Percentiles rank a stretch among this genome's conserved stretches.
These are phyloP conservation scores for Esperia sulphurella DNA, from an alignment of 2,888 invertebrate species.

Conservation along the genomic window DNA sequence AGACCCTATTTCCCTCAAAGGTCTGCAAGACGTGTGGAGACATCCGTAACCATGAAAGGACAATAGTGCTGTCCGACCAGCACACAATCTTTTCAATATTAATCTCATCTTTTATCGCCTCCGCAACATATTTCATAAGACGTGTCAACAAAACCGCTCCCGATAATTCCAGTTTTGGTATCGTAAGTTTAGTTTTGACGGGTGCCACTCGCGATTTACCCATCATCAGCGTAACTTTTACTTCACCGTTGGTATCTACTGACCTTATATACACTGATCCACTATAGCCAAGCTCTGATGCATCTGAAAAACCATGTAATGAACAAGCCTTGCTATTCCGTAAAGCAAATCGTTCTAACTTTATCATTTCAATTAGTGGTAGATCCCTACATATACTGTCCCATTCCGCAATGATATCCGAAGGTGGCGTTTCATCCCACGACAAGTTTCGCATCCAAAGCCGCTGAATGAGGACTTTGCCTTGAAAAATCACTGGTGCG, in stretches of 20 bases:
- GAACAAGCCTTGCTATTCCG: neutral
- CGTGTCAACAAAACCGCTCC: constrained; percentile 13
- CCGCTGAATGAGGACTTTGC: neutral
- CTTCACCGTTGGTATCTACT: neutral
- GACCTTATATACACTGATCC: neutral
- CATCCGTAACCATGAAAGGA: constrained; percentile 12
- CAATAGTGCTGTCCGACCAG: constrained; percentile 17
- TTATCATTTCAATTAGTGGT: neutral
- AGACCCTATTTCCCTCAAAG: constrained; percentile 13
- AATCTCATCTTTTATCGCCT: too few relatives aligned
- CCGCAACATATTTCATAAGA: too few relatives aligned
- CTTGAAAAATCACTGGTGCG: neutral
- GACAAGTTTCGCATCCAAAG: neutral
- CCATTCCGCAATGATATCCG: neutral
- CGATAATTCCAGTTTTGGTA: constrained; percentile 14
- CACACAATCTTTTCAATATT: too few relatives aligned
- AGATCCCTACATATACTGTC: neutral
- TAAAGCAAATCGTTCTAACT: neutral
- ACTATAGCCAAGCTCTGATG: neutral
- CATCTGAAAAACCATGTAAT: neutral
- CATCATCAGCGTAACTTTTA: constrained; percentile 3
- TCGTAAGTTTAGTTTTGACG: constrained; percentile 11
- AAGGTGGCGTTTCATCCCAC: neutral
- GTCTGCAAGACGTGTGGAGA: constrained; percentile 11
- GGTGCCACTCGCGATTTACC: constrained; percentile 13